These are phyloP conservation scores for Ophioninae sp. DNA, from an alignment of 2,888 invertebrate species.

Conservation along the genomic window DNA sequence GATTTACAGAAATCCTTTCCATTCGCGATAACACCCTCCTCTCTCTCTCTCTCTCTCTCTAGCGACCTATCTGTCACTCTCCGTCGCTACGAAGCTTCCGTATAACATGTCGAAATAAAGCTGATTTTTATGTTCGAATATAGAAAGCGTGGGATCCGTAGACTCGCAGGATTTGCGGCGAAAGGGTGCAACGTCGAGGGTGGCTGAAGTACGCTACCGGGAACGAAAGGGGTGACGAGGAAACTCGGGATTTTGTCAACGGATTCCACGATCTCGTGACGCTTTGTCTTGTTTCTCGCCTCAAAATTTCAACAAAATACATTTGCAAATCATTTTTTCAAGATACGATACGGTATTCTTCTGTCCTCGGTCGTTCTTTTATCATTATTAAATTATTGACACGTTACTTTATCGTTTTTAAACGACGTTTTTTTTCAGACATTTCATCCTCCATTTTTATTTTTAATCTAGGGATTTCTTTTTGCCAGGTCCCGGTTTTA, in stretches of 20 bases:
- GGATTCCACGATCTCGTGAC: slow-evolving; percentile 14
- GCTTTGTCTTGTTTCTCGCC: not conserved
- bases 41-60: slow-evolving; percentile 29
- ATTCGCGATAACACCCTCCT: slow-evolving; percentile 14
- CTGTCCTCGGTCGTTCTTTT: too few species aligned
- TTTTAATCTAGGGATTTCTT: not conserved
- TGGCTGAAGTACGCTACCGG: slow-evolving; percentile 40
- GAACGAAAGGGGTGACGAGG: slow-evolving; percentile 69
- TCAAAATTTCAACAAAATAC: not conserved
- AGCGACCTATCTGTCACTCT: slow-evolving; percentile 11
- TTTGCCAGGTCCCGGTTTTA: not conserved
- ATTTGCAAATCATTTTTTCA: not conserved
- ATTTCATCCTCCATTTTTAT: not conserved
- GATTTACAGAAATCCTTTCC: slow-evolving; percentile 61
- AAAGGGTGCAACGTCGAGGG: slow-evolving; percentile 58
- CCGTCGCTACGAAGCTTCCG: slow-evolving; percentile 34
- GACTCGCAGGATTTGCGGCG: slow-evolving; percentile 72
- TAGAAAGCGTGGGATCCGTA: slow-evolving; percentile 71
- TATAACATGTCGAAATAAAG: slow-evolving; percentile 72
- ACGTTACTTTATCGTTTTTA: too few species aligned
- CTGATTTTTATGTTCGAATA: slow-evolving; percentile 78
- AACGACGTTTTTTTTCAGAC: too few species aligned
- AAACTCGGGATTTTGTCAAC: slow-evolving; percentile 63
- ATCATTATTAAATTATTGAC: not conserved
- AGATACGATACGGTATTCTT: too few species aligned